These are phyloP conservation scores for Xestia xanthographa DNA, from an alignment of 2,888 invertebrate genomes.

Conservation along the genomic window DNA sequence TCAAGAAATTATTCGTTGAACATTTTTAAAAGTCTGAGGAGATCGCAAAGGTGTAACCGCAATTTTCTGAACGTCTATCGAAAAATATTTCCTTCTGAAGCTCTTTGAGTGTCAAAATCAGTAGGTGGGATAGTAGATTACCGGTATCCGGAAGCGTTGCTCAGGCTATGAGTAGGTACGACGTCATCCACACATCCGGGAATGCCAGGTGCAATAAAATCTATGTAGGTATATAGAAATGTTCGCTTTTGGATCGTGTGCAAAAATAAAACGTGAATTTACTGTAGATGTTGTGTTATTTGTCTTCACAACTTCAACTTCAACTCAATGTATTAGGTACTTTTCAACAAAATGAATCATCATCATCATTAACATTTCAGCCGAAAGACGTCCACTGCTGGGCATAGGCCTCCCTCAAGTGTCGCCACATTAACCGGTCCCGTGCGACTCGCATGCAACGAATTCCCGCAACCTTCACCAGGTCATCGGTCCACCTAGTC, in stretches of 20 bases:
- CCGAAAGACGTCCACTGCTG: too few species aligned
- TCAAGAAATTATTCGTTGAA: too few species aligned
- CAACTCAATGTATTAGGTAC: too few species aligned
- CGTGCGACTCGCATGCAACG: too few species aligned
- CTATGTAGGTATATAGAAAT: slow-evolving; percentile 3
- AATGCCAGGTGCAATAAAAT: slow-evolving; percentile 47
- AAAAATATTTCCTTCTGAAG: slow-evolving; percentile 12
- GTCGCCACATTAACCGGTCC: too few species aligned
- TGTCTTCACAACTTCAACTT: too few species aligned
- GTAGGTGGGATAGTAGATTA: slow-evolving; percentile 37
- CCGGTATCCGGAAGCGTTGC: slow-evolving; percentile 37
- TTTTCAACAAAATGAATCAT: too few species aligned
- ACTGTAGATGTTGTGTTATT: neutral
- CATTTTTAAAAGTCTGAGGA: neutral
- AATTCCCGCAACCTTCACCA: too few species aligned
- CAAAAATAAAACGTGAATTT: slow-evolving; percentile 22
- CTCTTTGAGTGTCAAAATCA: slow-evolving; percentile 40
- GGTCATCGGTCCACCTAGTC: too few species aligned
- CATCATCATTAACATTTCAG: too few species aligned
- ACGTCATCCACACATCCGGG: slow-evolving; percentile 25
- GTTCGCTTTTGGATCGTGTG: neutral
- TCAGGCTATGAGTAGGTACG: slow-evolving; percentile 7
- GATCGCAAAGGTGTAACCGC: neutral
- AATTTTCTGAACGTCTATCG: slow-evolving; percentile 15
- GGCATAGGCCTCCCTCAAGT: too few species aligned